Conservation (phyloP, 2,797 vertebrate genomes). For the Mormyrops boulengeri region DNA sequence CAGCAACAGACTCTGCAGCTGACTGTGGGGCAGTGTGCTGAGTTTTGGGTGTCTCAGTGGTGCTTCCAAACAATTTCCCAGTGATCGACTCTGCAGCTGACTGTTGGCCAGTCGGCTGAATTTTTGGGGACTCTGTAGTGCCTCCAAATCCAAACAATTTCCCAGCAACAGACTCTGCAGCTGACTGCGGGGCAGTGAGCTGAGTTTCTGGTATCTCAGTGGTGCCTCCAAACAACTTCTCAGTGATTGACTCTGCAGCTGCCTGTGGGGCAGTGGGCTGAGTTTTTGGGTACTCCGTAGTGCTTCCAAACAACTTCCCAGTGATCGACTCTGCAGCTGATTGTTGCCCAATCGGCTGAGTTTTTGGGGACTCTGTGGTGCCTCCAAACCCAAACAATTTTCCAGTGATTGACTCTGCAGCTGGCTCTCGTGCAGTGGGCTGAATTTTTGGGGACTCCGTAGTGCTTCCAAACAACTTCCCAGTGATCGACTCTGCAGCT, state of each 20-base stretch:
- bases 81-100: not conserved
- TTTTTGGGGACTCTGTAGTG: slow-evolving; percentile 75
- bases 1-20: slow-evolving; percentile 37
- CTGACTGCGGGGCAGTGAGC: not conserved
- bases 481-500: not conserved
- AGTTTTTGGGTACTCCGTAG: slow-evolving; percentile 75
- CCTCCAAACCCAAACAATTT: no score
- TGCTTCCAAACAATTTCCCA: not conserved
- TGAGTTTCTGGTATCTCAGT: not conserved
- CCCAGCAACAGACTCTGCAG: slow-evolving; percentile 38
- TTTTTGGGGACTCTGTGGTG: not conserved
- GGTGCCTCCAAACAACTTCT: not conserved
- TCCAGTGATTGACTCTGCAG: not conserved
- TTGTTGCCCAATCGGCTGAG: no score
- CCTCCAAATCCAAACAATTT: slow-evolving; percentile 66
- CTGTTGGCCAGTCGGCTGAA: slow-evolving; percentile 61
- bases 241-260: not conserved
- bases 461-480: not conserved
- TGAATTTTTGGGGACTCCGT: not conserved
- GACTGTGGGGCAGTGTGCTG: not conserved
- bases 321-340: slow-evolving; percentile 39
- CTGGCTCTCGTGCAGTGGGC: not conserved
- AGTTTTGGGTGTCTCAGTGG: not conserved
- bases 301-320: slow-evolving; percentile 60
- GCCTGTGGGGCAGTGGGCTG: slow-evolving; percentile 58